Percentiles rank a stretch among this genome's conserved stretches.
Conservation (phyloP, 2,888 invertebrate species). For the Eilema caniola region DNA sequence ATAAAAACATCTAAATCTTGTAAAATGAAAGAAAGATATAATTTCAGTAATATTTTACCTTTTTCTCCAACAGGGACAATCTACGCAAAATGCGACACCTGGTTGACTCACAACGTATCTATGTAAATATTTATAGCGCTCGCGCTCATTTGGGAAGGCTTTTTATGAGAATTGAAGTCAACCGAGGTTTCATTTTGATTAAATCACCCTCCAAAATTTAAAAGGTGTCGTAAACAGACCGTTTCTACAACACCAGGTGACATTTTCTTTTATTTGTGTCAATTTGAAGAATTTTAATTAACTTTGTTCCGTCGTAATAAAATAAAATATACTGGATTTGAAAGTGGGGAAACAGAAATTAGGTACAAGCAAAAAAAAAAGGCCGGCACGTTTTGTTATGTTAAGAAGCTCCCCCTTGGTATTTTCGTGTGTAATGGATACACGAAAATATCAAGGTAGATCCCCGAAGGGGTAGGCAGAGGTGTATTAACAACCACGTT, state of each 20-base stretch:
- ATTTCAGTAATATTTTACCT: background rate
- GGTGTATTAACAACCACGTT: too few relatives aligned
- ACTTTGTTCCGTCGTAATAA: conserved; percentile 19
- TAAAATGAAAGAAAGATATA: background rate
- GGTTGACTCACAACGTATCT: conserved; percentile 46
- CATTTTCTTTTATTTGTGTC: conserved; percentile 18
- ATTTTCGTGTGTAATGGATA: background rate
- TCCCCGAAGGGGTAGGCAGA: too few relatives aligned
- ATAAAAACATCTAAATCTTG: background rate
- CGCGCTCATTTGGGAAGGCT: conserved; percentile 52
- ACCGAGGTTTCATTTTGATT: conserved; percentile 47
- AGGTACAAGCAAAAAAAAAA: conserved; percentile 2
- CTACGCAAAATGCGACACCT: conserved; percentile 25
- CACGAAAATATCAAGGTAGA: too few relatives aligned
- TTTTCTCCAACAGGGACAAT: conserved; percentile 11
- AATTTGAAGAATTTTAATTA: conserved; percentile 21
- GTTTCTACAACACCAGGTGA: conserved; percentile 24
- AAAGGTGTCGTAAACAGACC: conserved; percentile 24
- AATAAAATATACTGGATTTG: conserved; percentile 19
- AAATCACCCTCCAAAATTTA: conserved; percentile 34
- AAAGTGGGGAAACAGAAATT: conserved; percentile 7
- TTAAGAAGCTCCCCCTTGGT: background rate
- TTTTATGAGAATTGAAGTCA: conserved; percentile 48
- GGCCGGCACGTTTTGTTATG: background rate
- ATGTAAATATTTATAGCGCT: conserved; percentile 60